Evolutionary conservation across 1,140 invertebrate species (phyloP).

Genomic region (Danaus melanippus): DNA sequence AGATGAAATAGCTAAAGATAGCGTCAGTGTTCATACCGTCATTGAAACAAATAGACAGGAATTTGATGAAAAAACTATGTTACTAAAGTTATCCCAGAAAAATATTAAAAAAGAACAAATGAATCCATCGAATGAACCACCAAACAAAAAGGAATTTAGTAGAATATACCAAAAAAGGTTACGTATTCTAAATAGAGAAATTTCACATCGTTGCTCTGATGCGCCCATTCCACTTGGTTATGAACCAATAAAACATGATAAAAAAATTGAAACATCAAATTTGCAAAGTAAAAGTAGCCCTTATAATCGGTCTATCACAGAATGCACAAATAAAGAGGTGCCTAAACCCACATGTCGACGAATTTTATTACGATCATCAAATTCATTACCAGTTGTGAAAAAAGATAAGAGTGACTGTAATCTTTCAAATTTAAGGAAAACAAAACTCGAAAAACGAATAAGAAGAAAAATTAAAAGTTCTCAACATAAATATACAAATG

Average conservation of each 20-base stretch:
- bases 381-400: slow-evolving; percentile 11
- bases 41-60: too few species aligned
- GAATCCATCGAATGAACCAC: too few species aligned
- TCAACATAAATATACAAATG: too few species aligned
- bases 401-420: not conserved
- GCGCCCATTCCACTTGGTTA: slow-evolving; percentile 45
- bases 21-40: too few species aligned
- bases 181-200: slow-evolving; percentile 40
- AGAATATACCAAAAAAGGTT: slow-evolving; percentile 40
- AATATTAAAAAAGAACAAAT: too few species aligned
- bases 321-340: not conserved
- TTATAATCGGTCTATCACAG: not conserved
- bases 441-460: too few species aligned
- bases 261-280: slow-evolving; percentile 7
- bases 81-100: too few species aligned
- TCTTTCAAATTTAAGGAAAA: not conserved
- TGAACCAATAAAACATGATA: slow-evolving; percentile 21
- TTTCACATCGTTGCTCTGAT: slow-evolving; percentile 21
- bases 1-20: too few species aligned
- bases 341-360: slow-evolving; percentile 6
- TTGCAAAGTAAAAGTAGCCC: not conserved
- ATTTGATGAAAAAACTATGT: too few species aligned
- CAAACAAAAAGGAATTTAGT: slow-evolving; percentile 14
- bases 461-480: too few species aligned
- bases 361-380: slow-evolving; percentile 30